Base-by-base conservation (phyloP, 2,888 invertebrate genomes). In the Cheilosia grossa region DNA sequence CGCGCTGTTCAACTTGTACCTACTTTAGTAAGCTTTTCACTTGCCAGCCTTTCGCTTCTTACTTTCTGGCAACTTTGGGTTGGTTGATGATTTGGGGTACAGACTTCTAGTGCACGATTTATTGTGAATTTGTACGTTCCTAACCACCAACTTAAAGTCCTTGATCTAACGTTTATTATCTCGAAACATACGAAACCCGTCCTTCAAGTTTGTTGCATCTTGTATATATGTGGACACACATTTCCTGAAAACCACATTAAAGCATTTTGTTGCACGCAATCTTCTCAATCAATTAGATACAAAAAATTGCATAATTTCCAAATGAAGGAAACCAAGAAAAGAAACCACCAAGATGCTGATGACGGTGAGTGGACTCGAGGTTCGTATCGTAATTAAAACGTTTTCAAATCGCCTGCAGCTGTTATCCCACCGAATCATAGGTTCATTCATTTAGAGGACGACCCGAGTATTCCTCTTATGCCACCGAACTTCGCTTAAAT, bases 391-490 rank as follows among this genome's bases (percentile, higher is more conserved):
- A 82, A 82, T 82, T 82, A 82, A 82, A 82, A 82, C 72, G 82
- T 79, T 79, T 49, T 54, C 56, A 82, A 82, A 79, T 67, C 51
- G 82, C 82, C 82, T 73, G 79, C 82, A 82, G 82, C 82, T 82
- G 82, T 78, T 82, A 59, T 56, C 61, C 79, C 51, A 54, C 54
- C 54, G 66, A 82, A 72, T 82, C 82, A 78, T 82, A 78, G 78
- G 79, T 54, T 67, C 63, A 75, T 54, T 59, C 66, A 74, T 37
- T 47, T 49, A 74, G 64, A 74, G 53, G 59, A 66, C 66, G 58
- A 59, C 19, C 74, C 24, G 33, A 42, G 42, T 59, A 13, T 10
- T 64, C 51, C 67, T 67, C 53, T 61, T 61, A 54, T 67, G 58
- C 61, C 74, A 74, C 67, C 67, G 59, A 72, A 67, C 80, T 67